Evolutionary conservation across 2,888 invertebrate genomes (phyloP), one percentile per base, ranked within the genome.

Genomic region (Osmoderma eremita): DNA sequence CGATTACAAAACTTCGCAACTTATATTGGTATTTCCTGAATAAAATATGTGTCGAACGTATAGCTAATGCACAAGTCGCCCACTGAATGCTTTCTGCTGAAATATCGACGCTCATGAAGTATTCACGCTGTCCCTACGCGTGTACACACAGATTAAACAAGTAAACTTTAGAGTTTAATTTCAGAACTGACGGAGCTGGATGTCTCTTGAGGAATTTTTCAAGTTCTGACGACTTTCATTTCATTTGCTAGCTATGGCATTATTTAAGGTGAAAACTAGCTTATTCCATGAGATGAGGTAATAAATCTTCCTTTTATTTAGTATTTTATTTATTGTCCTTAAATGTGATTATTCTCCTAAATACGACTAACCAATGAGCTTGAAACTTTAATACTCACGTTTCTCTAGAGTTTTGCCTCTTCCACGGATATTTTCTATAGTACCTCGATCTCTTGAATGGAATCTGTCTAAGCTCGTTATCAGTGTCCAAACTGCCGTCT

Each of bases 371-470:
- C 12, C 22, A 12, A 17, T 45, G 18, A 45, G 30, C 30, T 30
- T 1, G 30, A 30, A 30, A 30, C 10, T 8, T 6, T 30, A 30
- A 22, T 51, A 69, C 75, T 69, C 70, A 75, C 75, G 70, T 68
- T 63, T 74, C 70, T 76, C 83, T 79, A 68, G 78, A 74, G 67
- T 85, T 87, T 75, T 88, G 87, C 54, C 88, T 82, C 76, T 88
- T 88, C 86, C 87, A 88, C 20, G 88, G 88, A 79, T 87, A 88
- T 71, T 86, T 85, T 69, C 88, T 83, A 76, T 87, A 88, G 74
- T 87, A 87, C 67, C 87, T 84, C 12, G 86, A 84, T 69, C 87
- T 81, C 71, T 88, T 88, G 17, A 68, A 71, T 24, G 76, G 77
- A 15, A 70, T 62, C 17, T 65, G 54, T 41, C 61, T 24, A n/a